These are phyloP conservation scores for Tridacna gigas DNA, from an alignment of 2,888 invertebrate species.

Conservation along the genomic window DNA sequence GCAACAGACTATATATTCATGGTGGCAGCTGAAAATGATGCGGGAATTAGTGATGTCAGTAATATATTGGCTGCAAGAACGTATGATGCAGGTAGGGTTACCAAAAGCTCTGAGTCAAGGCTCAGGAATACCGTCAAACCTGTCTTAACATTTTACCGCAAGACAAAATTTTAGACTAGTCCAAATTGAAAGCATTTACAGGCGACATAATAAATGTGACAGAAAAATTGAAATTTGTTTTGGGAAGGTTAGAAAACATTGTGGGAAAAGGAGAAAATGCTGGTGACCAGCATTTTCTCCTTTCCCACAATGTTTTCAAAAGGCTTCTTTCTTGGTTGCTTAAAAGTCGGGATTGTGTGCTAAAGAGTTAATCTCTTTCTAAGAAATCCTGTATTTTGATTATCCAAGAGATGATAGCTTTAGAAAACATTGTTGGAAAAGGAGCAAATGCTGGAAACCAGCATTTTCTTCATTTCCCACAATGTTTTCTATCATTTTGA, in stretches of 20 bases:
- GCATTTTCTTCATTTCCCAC: no score
- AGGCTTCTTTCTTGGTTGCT: no score
- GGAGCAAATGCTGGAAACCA: no score
- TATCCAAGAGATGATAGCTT: no score
- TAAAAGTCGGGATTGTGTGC: no score
- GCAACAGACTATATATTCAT: constrained; percentile 76
- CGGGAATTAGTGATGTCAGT: constrained; percentile 75
- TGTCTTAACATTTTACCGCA: neutral
- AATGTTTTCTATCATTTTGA: no score
- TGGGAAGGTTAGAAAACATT: no score
- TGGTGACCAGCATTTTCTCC: neutral
- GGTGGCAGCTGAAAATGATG: constrained; percentile 73
- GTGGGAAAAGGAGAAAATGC: neutral
- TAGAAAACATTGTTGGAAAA: no score
- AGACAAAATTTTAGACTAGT: neutral
- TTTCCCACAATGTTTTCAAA: neutral
- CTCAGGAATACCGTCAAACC: neutral
- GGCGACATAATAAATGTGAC: no score
- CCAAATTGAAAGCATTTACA: neutral
- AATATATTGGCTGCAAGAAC: constrained; percentile 72
- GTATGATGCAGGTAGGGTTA: constrained; percentile 72
- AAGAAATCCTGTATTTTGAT: neutral
- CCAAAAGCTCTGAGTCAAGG: neutral
- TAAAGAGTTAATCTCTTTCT: neutral
- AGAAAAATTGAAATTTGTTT: no score